Conservation (phyloP, 2,113 vertebrate species). For the Aspiorhynchus laticeps region DNA sequence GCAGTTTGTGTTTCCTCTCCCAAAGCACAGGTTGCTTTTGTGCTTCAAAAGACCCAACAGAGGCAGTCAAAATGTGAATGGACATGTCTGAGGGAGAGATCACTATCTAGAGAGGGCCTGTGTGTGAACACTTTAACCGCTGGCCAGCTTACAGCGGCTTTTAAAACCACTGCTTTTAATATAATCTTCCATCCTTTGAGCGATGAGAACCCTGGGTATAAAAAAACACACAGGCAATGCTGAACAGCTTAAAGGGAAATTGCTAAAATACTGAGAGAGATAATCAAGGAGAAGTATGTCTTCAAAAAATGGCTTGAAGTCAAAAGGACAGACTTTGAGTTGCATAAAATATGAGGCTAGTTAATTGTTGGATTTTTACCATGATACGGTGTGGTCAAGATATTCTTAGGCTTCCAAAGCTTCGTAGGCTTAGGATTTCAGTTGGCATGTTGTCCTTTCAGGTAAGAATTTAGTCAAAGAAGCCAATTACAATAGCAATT, state of each 20-base stretch:
- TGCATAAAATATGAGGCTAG: slow-evolving; percentile 16
- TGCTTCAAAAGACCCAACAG: slow-evolving; percentile 65
- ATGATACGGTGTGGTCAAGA: background rate
- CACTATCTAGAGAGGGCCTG: slow-evolving; percentile 59
- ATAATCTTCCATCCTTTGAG: slow-evolving; percentile 40
- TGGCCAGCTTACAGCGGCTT: slow-evolving; percentile 38
- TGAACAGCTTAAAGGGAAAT: slow-evolving; percentile 12
- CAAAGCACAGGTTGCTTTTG: slow-evolving; percentile 69
- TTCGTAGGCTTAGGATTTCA: background rate
- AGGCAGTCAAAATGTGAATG: slow-evolving; percentile 60
- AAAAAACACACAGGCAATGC: background rate
- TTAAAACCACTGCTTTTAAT: slow-evolving; percentile 35
- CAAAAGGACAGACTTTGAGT: background rate
- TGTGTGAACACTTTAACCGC: slow-evolving; percentile 67
- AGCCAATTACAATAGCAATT: background rate
- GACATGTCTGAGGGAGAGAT: slow-evolving; percentile 74
- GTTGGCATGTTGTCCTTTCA: background rate
- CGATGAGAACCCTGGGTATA: background rate
- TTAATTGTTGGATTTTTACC: background rate
- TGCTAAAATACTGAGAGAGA: slow-evolving; percentile 7
- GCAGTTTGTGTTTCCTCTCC: slow-evolving; percentile 30
- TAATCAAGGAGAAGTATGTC: slow-evolving; percentile 4
- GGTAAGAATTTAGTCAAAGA: background rate
- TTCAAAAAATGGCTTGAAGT: slow-evolving; percentile 3
- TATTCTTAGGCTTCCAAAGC: background rate